phyloP scores from a whole-genome alignment of 2,113 vertebrate species.

The Eleginops maclovinus region DNA sequence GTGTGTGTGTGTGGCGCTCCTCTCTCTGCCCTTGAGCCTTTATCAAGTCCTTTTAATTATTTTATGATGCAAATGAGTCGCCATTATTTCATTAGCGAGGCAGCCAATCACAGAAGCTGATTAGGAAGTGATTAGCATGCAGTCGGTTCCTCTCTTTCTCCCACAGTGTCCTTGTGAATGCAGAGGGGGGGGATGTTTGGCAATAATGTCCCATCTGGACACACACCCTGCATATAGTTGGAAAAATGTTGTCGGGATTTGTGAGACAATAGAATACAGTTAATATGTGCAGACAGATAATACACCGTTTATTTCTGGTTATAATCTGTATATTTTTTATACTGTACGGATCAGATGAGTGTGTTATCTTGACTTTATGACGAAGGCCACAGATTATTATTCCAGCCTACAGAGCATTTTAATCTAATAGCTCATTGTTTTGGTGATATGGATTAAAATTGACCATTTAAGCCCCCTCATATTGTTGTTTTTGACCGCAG shows the following conservation, averaged over 20 bases:
- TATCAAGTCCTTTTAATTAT: slow-evolving; percentile 86
- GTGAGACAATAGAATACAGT: slow-evolving; percentile 26
- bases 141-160: slow-evolving; percentile 51
- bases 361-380: not conserved
- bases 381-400: not conserved
- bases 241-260: slow-evolving; percentile 50
- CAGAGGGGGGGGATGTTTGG: slow-evolving; percentile 48
- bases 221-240: slow-evolving; percentile 51
- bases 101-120: slow-evolving; percentile 83
- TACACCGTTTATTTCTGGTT: not conserved
- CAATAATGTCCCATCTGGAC: slow-evolving; percentile 80
- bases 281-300: not conserved
- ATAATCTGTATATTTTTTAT: not conserved
- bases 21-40: slow-evolving; percentile 84
- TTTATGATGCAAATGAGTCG: slow-evolving; percentile 87
- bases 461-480: not conserved
- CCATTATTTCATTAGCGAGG: slow-evolving; percentile 87
- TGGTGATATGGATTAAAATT: not conserved
- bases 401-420: not conserved
- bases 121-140: slow-evolving; percentile 87
- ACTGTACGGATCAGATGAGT: not conserved
- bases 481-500: not conserved
- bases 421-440: not conserved
- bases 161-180: slow-evolving; percentile 71
- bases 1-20: slow-evolving; percentile 21